phyloP scores from a whole-genome alignment of 2,113 vertebrate genomes.

The Lamprologus callipterus region DNA sequence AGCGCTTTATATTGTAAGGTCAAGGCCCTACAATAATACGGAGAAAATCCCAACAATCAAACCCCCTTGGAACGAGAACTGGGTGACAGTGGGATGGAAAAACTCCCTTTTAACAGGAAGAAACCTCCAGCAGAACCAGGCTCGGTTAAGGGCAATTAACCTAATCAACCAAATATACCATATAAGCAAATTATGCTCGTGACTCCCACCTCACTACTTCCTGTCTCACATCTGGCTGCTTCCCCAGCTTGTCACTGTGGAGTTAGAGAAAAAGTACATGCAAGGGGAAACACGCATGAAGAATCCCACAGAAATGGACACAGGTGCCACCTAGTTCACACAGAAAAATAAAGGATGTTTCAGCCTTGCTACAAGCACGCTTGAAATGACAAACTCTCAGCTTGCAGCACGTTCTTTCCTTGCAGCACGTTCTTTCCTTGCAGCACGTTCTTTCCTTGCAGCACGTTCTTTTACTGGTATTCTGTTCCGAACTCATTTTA shows the following conservation, averaged over 20 bases:
- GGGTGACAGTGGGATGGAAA: neutral
- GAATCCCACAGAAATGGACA: neutral
- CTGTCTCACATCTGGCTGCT: neutral
- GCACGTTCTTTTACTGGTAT: neutral
- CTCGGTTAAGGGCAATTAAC: neutral
- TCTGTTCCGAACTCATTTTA: neutral
- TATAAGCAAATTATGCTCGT: neutral
- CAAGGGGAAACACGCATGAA: neutral
- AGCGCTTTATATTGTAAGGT: neutral
- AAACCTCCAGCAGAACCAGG: neutral
- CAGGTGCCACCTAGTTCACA: neutral
- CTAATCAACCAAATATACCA: neutral
- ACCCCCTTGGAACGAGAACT: neutral
- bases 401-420: neutral
- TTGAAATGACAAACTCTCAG: neutral
- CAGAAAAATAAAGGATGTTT: neutral
- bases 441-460: neutral
- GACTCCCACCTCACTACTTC: neutral
- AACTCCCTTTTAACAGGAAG: neutral
- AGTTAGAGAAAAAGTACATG: neutral
- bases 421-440: neutral
- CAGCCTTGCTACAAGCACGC: neutral
- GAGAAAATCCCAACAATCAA: neutral
- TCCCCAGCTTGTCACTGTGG: neutral
- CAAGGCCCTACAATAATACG: neutral